A percentile compares a stretch with the other conserved stretches of the same genome.
Evolutionary conservation across 2,797 vertebrate genomes (phyloP).

Genomic region (Bryconaethiops microstoma): DNA sequence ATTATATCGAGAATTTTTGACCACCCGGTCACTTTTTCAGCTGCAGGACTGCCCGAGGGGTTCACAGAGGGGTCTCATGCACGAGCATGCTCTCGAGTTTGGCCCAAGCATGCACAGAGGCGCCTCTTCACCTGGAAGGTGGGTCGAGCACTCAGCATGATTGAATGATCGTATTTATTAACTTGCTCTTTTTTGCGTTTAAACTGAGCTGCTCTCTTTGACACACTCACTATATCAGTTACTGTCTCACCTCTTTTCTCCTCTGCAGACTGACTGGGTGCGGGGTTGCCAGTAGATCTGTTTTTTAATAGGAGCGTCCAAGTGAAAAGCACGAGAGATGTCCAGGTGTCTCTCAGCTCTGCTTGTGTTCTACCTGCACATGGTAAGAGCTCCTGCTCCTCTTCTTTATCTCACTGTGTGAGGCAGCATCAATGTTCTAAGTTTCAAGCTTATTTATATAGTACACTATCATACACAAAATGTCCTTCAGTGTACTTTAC

Average conservation of each 20-base stretch:
- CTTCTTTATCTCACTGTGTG: not conserved
- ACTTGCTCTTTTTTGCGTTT: not conserved
- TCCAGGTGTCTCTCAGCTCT: constrained; percentile 38
- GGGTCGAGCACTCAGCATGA: constrained; percentile 1
- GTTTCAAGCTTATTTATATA: too few relatives aligned
- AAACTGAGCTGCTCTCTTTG: not conserved
- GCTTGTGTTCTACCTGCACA: constrained; percentile 49
- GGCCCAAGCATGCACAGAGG: constrained; percentile 29
- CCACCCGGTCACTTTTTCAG: constrained; percentile 26
- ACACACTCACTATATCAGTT: not conserved
- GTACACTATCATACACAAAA: too few relatives aligned
- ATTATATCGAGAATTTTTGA: constrained; percentile 43
- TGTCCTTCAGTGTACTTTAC: too few relatives aligned
- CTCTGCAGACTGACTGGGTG: constrained; percentile 23
- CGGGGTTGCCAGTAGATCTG: constrained; percentile 22
- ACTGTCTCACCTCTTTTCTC: too few relatives aligned
- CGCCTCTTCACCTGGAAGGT: constrained; percentile 30
- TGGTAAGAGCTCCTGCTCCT: constrained; percentile 34
- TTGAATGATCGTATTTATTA: too few relatives aligned
- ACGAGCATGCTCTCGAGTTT: constrained; percentile 12
- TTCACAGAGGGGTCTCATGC: not conserved
- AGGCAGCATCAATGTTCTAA: not conserved
- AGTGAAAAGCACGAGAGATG: constrained; percentile 40
- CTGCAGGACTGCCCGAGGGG: not conserved
- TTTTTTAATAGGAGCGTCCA: constrained; percentile 1